A percentile compares a stretch with the other conserved stretches of the same genome.
phyloP scores from a whole-genome alignment of 2,888 invertebrate genomes.

The Furcula furcula region DNA sequence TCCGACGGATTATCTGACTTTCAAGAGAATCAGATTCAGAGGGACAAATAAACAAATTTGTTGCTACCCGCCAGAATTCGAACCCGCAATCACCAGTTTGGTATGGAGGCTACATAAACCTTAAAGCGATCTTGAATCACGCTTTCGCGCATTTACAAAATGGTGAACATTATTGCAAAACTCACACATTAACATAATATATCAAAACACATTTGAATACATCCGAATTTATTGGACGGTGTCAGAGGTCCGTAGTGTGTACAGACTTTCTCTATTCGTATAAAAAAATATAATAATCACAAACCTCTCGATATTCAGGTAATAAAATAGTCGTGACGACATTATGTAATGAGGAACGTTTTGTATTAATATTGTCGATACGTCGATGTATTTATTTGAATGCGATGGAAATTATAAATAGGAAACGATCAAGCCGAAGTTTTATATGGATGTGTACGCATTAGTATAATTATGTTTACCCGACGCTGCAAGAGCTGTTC shows the following conservation, averaged over 20 bases:
- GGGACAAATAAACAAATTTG: too few species aligned
- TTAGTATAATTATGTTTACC: too few species aligned
- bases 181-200: slow-evolving; percentile 11
- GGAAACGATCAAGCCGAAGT: slow-evolving; percentile 12
- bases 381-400: background rate
- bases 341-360: slow-evolving; percentile 23
- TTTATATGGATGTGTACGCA: slow-evolving; percentile 17
- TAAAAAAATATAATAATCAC: slow-evolving; percentile 31
- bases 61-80: too few species aligned
- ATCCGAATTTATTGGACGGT: slow-evolving; percentile 17
- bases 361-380: slow-evolving; percentile 10
- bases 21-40: too few species aligned
- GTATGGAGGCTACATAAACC: too few species aligned
- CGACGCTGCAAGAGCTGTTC: too few species aligned
- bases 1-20: too few species aligned
- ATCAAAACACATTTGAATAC: slow-evolving; percentile 11
- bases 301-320: slow-evolving; percentile 21
- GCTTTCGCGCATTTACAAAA: too few species aligned
- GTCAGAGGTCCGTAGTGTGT: slow-evolving; percentile 20
- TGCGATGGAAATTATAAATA: slow-evolving; percentile 25
- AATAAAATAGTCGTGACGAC: slow-evolving; percentile 24
- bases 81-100: too few species aligned
- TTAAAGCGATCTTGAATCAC: too few species aligned
- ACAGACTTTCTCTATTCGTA: slow-evolving; percentile 24
- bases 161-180: too few species aligned